phyloP scores from a whole-genome alignment of 1,140 invertebrate genomes.

The Muscidifurax raptorellus region DNA sequence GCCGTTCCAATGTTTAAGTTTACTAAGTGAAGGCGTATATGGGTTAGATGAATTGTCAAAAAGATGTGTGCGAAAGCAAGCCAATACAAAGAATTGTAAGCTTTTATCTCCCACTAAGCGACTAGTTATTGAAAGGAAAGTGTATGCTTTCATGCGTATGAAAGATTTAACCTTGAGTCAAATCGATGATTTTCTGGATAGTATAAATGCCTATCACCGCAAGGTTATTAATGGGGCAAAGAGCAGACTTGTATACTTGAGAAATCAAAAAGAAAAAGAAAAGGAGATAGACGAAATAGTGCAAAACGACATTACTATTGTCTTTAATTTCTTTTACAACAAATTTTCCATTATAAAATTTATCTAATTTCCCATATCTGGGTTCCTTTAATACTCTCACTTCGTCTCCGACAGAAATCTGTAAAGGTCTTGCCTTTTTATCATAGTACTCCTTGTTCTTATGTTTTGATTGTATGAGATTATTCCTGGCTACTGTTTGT shows the following conservation, averaged over 20 bases:
- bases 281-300: too few species aligned
- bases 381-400: too few species aligned
- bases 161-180: background rate
- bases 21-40: constrained; percentile 10
- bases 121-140: background rate
- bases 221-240: background rate
- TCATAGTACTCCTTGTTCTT: too few species aligned
- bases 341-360: too few species aligned
- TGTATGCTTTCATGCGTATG: background rate
- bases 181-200: background rate
- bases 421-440: too few species aligned
- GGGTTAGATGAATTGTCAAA: background rate
- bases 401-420: too few species aligned
- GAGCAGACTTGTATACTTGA: background rate
- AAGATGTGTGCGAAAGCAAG: background rate
- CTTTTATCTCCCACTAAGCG: background rate
- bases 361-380: too few species aligned
- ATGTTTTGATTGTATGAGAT: too few species aligned
- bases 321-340: too few species aligned
- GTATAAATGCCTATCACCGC: background rate
- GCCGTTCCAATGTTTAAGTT: background rate
- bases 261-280: background rate
- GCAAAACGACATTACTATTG: too few species aligned
- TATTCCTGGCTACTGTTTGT: too few species aligned
- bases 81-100: background rate